Conservation (phyloP, 1,140 invertebrate genomes). For the Brachionus plicatilis region DNA sequence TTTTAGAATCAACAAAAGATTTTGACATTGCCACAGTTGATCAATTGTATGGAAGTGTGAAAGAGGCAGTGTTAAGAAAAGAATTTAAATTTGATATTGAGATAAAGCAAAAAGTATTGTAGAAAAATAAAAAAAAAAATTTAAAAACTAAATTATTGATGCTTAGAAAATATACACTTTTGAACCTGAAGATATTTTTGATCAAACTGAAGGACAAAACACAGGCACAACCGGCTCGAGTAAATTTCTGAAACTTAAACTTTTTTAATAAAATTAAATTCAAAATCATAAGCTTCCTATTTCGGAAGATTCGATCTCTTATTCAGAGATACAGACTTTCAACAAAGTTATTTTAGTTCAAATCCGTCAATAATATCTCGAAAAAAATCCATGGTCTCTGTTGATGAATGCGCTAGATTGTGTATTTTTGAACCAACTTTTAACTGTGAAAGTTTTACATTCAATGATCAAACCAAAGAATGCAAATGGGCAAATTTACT, state of each 20-base stretch:
- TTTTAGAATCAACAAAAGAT: not conserved
- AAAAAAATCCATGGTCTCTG: not conserved
- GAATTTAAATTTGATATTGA: not conserved
- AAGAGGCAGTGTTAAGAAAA: constrained; percentile 21
- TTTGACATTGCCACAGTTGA: constrained; percentile 18
- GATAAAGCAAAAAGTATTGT: not conserved
- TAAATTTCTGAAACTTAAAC: not conserved
- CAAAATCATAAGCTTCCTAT: not conserved
- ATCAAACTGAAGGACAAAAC: not conserved
- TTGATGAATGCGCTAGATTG: constrained; percentile 18
- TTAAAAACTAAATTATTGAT: not conserved
- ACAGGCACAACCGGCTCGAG: not conserved
- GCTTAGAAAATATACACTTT: not conserved
- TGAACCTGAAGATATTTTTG: not conserved
- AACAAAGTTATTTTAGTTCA: not conserved
- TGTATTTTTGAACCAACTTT: constrained; percentile 26
- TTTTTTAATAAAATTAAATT: not conserved
- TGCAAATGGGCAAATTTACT: constrained; percentile 14
- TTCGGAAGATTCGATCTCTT: not conserved
- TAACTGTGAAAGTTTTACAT: not conserved
- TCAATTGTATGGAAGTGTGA: constrained; percentile 19
- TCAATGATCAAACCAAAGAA: not conserved
- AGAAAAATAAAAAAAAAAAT: not conserved
- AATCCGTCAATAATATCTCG: not conserved
- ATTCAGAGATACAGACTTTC: not conserved